These are phyloP conservation scores for Rhinogobio ventralis DNA, from an alignment of 2,797 vertebrate species.

Conservation along the genomic window DNA sequence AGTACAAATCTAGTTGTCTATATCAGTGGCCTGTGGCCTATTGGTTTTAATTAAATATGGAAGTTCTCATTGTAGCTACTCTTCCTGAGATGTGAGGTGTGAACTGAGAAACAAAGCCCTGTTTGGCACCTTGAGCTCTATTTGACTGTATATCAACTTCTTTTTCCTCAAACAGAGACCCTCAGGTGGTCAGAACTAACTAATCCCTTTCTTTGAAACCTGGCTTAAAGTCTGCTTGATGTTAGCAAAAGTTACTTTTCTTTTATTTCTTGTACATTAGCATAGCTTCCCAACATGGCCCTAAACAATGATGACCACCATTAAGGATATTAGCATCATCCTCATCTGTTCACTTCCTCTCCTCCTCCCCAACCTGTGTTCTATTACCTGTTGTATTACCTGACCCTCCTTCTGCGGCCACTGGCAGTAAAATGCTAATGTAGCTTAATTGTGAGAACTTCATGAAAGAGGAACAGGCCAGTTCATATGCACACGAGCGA, in stretches of 20 bases:
- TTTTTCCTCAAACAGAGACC: background rate
- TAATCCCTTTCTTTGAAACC: background rate
- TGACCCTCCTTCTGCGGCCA: conserved; percentile 57
- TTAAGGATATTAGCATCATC: conserved; percentile 59
- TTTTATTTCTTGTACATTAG: background rate
- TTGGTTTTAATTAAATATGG: background rate
- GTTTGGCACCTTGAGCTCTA: background rate
- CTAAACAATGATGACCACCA: conserved; percentile 2
- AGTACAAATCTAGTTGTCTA: background rate
- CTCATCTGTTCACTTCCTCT: conserved; percentile 68
- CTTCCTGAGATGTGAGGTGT: background rate
- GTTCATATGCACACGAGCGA: conserved; percentile 61
- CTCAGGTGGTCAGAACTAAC: background rate
- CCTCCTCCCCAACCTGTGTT: conserved; percentile 53
- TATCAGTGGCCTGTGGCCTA: background rate
- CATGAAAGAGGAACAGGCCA: conserved; percentile 52
- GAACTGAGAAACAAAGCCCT: background rate
- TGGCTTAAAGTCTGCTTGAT: background rate
- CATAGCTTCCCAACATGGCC: background rate
- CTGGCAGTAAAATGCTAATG: conserved; percentile 76
- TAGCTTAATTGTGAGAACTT: conserved; percentile 54
- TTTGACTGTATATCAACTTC: too few relatives aligned
- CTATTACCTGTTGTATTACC: conserved; percentile 27
- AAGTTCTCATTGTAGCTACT: background rate
- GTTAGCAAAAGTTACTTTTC: background rate